Evolutionary conservation across 2,797 vertebrate genomes (phyloP), one percentile per base, ranked within the genome.

Genomic region (Mus minutoides): DNA sequence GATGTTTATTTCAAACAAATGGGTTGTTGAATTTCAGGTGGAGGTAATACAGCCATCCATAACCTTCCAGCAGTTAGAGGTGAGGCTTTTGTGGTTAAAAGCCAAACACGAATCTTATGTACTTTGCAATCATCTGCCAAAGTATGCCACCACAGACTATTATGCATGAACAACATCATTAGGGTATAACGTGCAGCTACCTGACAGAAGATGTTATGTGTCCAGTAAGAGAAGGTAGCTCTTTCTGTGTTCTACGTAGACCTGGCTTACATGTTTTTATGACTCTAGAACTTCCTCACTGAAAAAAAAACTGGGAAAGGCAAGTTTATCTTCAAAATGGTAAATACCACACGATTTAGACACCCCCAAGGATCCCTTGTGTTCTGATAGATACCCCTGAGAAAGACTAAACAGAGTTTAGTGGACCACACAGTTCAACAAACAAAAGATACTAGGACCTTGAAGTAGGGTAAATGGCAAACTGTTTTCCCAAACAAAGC

Each of bases 321-420:
- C 34, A 76, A 3, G 24, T 83, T 60, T 94, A n/a, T 43, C 67
- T 94, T 97, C 52, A 90, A 96, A 96, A 80, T 43, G 56, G 62
- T 93, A 76, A 92, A 85, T 90, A 84, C 95, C 94, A 91, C 16
- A 31, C 77, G 54, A 21, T 60, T 95, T 80, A 94, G 80, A 89
- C 17, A 95, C 43, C 24, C 4, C 3, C 22, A 73, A 76, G 16
- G 84, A 83, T 62, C 37, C 21, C 12, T 69, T 95, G 75, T 97
- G 83, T 56, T 95, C 62, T 96, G 79, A 89, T 56, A 94, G 17
- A 54, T 54, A 34, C 92, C 24, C 24, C 40, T 8, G 85, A 83
- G 88, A 94, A 96, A 94, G 92, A 92, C 67, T 92, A 94, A 93
- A 90, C n/a, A 95, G 73, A 97, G 87, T 91, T 94, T 83, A 84